Percentiles rank a stretch among this genome's conserved stretches.
These are phyloP conservation scores for Malthinus seriepunctatus DNA, from an alignment of 2,888 invertebrate genomes.

Conservation along the genomic window DNA sequence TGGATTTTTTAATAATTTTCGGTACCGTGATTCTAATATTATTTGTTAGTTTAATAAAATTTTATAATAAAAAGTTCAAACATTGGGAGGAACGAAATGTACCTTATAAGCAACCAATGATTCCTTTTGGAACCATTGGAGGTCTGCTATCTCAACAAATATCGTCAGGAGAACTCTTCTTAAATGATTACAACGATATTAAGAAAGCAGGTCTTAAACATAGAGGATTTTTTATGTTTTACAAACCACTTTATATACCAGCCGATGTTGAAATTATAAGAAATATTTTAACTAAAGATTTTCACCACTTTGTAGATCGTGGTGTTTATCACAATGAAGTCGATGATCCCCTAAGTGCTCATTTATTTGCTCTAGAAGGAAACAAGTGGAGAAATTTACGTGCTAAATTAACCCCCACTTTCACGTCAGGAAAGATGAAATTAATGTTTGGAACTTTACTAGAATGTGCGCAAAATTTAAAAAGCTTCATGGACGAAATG, in stretches of 20 bases:
- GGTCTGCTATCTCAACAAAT: neutral
- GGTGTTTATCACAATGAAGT: conserved; percentile 46
- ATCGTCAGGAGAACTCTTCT: neutral
- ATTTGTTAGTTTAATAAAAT: no score
- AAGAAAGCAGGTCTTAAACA: neutral
- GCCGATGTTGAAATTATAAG: neutral
- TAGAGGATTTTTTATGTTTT: neutral
- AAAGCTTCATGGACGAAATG: conserved; percentile 52
- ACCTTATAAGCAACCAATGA: neutral
- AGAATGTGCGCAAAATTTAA: conserved; percentile 58
- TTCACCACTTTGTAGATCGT: conserved; percentile 62
- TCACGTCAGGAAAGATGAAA: conserved; percentile 59
- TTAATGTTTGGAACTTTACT: conserved; percentile 64
- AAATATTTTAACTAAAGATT: conserved; percentile 60
- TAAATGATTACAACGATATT: neutral
- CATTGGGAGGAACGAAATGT: neutral
- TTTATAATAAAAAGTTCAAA: neutral
- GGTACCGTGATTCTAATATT: no score
- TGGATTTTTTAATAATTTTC: no score
- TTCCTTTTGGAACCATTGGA: neutral
- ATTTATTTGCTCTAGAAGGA: conserved; percentile 59
- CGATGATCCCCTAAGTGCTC: conserved; percentile 60
- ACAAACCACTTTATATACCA: neutral
- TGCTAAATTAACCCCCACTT: conserved; percentile 62
- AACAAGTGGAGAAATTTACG: conserved; percentile 64